Percentiles rank a stretch among this genome's conserved stretches.
phyloP scores from a whole-genome alignment of 2,113 vertebrate species.

The Oenanthe oenanthe region DNA sequence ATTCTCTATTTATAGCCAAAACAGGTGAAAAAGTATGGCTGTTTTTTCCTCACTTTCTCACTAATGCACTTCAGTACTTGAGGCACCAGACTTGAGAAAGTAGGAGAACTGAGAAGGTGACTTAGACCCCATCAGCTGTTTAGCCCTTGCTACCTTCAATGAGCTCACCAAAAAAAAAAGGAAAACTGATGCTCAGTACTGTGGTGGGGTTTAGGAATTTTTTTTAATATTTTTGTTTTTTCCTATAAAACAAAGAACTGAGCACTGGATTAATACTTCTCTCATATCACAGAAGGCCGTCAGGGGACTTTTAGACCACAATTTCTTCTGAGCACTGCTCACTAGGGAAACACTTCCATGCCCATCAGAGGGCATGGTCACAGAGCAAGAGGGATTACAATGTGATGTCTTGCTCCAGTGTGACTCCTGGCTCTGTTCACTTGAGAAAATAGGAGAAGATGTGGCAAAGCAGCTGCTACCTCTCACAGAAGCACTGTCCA shows the following conservation, averaged over 20 bases:
- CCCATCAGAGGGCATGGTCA: neutral
- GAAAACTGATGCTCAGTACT: neutral
- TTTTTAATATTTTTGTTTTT: neutral
- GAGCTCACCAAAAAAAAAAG: neutral
- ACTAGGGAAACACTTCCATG: neutral
- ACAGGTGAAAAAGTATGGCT: neutral
- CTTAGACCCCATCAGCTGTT: neutral
- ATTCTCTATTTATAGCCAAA: neutral
- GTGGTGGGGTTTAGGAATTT: neutral
- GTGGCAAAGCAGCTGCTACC: neutral
- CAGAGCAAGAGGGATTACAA: neutral
- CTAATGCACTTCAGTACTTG: neutral
- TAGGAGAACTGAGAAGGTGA: neutral
- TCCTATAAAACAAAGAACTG: neutral
- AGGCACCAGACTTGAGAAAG: neutral
- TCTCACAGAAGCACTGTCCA: neutral
- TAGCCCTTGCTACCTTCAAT: neutral
- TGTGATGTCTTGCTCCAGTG: fast-evolving
- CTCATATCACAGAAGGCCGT: neutral
- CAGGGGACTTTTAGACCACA: neutral
- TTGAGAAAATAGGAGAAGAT: neutral
- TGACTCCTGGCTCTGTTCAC: neutral
- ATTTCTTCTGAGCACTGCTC: neutral
- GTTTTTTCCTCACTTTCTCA: neutral
- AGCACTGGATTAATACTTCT: neutral